Evolutionary conservation across 2,113 vertebrate species (phyloP), one percentile per base, ranked within the genome.

Genomic region (Corythornis madagascariensis): DNA sequence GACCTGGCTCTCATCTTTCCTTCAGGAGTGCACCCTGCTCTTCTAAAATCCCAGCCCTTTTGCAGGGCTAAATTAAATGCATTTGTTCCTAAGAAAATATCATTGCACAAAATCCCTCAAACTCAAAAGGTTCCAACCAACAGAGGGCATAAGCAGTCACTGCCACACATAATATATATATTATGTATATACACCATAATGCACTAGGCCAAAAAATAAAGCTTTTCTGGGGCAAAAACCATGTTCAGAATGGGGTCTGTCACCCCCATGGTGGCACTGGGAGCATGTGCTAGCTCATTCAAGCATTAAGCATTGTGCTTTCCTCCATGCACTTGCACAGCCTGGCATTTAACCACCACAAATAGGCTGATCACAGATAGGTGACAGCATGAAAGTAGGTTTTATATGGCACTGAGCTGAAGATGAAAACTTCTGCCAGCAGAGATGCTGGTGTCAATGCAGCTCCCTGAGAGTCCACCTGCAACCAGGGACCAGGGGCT

Each of bases 301-400:
- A 10, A 22, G 19, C 7, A 1, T 40, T 19, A 16, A 48, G 70
- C 12, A 5, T 10, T 7, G 0, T 7, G 8, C 6, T 28, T 35
- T 7, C 9, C 61, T 42, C 21, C n/a, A 1, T 1, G 9, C 15
- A 1, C 16, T 29, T 9, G 19, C 42, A 21, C 45, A 35, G 66
- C 66, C 61, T 9, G 35, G 13, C 18, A 1, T 1, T 26, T 25
- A 31, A 7, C 19, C 42, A 4, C 17, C 55, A 40, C 60, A 11
- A 8, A 26, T 0, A 1, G 3, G 1, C 18, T 4, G 28, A 71
- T 13, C 13, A 5, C 25, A 7, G 9, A 53, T 56, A 13, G 0
- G 0, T 4, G 48, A 3, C 3, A 20, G 10, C 6, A 61, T 4
- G 13, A 64, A 20, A 50, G 2, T 16, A 48, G 10, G 55, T 38